Evolutionary conservation across 2,888 invertebrate species (phyloP), one percentile per base, ranked within the genome.

Genomic region (Branchellion lobata): DNA sequence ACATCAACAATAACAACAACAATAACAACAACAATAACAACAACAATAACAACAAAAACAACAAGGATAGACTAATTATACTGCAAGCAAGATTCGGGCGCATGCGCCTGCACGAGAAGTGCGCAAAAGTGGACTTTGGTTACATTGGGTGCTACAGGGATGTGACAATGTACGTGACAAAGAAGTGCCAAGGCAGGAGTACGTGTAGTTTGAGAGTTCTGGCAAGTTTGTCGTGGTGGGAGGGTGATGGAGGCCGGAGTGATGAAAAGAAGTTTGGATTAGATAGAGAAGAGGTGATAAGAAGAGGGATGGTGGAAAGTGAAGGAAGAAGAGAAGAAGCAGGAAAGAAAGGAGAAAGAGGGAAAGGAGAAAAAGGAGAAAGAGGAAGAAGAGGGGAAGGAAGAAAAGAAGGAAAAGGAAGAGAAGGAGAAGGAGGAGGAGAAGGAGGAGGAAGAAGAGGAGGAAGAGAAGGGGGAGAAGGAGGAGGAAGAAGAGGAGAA

Each of bases 91-190:
- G 61, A n/a, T 57, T 57, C 21, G 61, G 61, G 3, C 61, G 61
- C 8, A 57, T 57, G 61, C 5, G n/a, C 21, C n/a, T 57, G 24
- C 61, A 57, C 61, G 61, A 57, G n/a, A 57, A 57, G 61, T 57
- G 61, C 21, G 61, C 21, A 18, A 57, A 57, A 24, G 61, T 18
- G 61, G 61, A 57, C 61, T 24, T 57, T 18, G 61, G 61, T 18
- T 57, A 18, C 61, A 8, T 57, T 5, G 61, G 61, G 14, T 57
- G 61, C n/a, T 57, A 14, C 61, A 57, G 61, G 21, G 61, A 57
- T 24, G 61, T 57, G n/a, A 57, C 61, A 5, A n/a, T 3, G 3
- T 24, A 18, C 5, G 61, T 57, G 21, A n/a, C 21, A 24, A 24
- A n/a, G 8, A 24, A 24, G 5, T 57, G 61, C 61, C 11, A 57